These are phyloP conservation scores for Epicauta chinensis DNA, from an alignment of 1,140 invertebrate species.

Conservation along the genomic window DNA sequence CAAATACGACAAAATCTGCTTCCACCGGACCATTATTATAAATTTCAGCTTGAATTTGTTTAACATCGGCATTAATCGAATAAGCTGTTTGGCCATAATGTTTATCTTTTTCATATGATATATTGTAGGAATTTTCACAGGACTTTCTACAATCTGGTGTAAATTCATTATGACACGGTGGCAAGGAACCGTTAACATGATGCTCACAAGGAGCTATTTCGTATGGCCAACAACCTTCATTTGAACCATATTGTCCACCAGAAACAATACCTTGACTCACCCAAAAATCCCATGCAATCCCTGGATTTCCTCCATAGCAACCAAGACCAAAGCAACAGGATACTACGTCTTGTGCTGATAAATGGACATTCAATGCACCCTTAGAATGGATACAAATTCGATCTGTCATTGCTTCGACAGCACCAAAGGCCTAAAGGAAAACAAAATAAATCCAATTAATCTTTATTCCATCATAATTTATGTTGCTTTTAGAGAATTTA, in stretches of 20 bases:
- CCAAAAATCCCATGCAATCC: constrained; percentile 82
- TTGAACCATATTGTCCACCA: constrained; percentile 72
- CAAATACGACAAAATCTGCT: too few species aligned
- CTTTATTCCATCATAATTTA: too few species aligned
- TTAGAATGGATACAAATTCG: constrained; percentile 79
- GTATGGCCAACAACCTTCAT: constrained; percentile 81
- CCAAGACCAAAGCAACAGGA: constrained; percentile 86
- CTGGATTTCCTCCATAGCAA: constrained; percentile 76
- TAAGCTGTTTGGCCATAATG: constrained; percentile 72
- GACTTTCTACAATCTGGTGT: constrained; percentile 73
- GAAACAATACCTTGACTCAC: constrained; percentile 71
- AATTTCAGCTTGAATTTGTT: too few species aligned
- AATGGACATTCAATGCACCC: constrained; percentile 62
- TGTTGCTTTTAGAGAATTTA: neutral
- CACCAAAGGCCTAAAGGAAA: constrained; percentile 68
- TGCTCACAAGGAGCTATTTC: constrained; percentile 83
- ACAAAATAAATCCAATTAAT: too few species aligned
- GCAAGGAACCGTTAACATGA: constrained; percentile 71
- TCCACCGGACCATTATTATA: too few species aligned
- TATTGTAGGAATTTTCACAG: constrained; percentile 65
- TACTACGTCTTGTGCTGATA: constrained; percentile 83
- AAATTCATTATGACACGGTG: constrained; percentile 56
- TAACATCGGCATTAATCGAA: constrained; percentile 55
- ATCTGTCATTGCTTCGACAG: constrained; percentile 93
- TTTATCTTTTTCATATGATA: constrained; percentile 69